Percentiles rank a stretch among this genome's conserved stretches.
These are phyloP conservation scores for Aspidapion aeneum DNA, from an alignment of 2,888 invertebrate genomes.

Conservation along the genomic window DNA sequence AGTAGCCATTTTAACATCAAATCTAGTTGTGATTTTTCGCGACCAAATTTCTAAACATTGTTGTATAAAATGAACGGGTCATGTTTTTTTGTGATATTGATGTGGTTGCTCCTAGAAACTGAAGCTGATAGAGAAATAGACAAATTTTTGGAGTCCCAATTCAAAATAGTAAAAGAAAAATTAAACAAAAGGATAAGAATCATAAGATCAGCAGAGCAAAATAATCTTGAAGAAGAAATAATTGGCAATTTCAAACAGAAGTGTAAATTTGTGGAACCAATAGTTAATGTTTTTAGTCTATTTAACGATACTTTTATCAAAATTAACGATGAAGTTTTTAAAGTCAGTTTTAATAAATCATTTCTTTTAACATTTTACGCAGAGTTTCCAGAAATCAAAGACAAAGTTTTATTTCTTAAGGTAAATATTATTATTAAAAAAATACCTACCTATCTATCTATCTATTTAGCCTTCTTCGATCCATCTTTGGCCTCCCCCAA, in stretches of 20 bases:
- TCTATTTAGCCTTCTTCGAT: too few relatives aligned
- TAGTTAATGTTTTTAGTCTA: constrained; percentile 8
- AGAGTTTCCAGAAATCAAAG: constrained; percentile 9
- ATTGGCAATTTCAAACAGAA: not conserved
- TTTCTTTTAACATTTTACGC: constrained; percentile 8
- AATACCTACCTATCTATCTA: too few relatives aligned
- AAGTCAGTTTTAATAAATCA: not conserved
- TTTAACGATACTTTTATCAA: constrained; percentile 21
- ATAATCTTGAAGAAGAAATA: not conserved
- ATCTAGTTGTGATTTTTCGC: not conserved
- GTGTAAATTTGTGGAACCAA: not conserved
- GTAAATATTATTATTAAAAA: constrained; percentile 10
- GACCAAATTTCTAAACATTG: not conserved
- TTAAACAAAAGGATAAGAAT: not conserved
- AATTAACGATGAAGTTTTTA: constrained; percentile 19
- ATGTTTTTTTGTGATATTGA: too few relatives aligned
- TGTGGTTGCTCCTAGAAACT: not conserved
- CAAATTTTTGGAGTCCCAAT: not conserved
- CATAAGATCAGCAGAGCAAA: not conserved
- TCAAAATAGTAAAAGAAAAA: not conserved
- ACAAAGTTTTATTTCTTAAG: constrained; percentile 11
- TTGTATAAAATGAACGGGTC: not conserved
- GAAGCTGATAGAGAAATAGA: not conserved
- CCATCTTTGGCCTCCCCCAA: too few relatives aligned
- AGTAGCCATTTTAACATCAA: not conserved